A percentile compares a stretch with the other conserved stretches of the same genome.
phyloP scores from a whole-genome alignment of 2,113 vertebrate genomes.

The Oenanthe melanoleuca region DNA sequence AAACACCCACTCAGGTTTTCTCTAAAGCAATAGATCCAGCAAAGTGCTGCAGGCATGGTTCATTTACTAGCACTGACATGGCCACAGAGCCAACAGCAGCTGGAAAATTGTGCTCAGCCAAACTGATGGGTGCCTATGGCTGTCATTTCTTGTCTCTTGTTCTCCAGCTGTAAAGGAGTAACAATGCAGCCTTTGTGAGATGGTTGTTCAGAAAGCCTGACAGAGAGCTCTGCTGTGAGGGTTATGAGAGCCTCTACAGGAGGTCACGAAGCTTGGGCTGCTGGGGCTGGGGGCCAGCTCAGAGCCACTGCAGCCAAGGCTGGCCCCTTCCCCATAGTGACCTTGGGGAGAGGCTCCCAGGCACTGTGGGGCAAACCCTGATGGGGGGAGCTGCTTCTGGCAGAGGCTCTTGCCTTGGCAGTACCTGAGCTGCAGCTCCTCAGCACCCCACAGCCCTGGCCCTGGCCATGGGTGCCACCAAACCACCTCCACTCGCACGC shows the following conservation, averaged over 20 bases:
- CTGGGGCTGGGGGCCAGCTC: not conserved
- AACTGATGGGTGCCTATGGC: not conserved
- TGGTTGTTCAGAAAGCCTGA: not conserved
- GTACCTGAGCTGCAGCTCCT: not conserved
- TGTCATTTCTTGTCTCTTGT: not conserved
- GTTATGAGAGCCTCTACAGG: not conserved
- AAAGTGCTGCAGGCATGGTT: not conserved
- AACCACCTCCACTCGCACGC: rapidly evolving
- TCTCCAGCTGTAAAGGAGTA: not conserved
- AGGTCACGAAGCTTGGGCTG: not conserved
- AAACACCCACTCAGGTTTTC: not conserved
- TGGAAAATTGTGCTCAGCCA: not conserved
- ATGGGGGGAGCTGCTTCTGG: not conserved
- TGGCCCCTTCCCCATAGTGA: rapidly evolving
- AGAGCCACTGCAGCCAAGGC: not conserved
- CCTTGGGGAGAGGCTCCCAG: not conserved
- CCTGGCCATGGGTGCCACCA: not conserved
- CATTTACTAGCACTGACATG: not conserved
- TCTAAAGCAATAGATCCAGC: not conserved
- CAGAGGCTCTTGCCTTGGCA: not conserved
- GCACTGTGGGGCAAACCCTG: not conserved
- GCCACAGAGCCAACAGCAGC: not conserved
- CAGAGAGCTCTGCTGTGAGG: not conserved
- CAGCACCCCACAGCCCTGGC: rapidly evolving
- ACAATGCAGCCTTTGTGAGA: not conserved